These are phyloP conservation scores for Diabrotica undecimpunctata DNA, from an alignment of 1,140 invertebrate species.

Conservation along the genomic window DNA sequence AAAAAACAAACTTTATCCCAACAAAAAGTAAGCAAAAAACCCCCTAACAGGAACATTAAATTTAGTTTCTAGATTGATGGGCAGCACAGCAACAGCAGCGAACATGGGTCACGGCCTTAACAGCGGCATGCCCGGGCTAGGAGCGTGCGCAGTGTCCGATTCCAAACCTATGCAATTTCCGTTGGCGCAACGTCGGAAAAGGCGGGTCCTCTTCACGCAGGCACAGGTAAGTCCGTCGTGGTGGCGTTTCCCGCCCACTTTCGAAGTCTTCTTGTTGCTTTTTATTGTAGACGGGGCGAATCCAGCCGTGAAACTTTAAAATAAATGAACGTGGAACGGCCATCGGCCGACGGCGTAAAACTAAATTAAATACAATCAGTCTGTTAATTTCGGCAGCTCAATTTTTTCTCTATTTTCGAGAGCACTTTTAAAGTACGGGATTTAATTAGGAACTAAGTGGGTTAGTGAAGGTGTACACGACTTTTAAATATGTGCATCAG, in stretches of 20 bases:
- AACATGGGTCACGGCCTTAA: constrained; percentile 84
- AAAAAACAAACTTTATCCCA: neutral
- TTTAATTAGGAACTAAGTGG: no score
- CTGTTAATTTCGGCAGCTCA: no score
- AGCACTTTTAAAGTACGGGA: no score
- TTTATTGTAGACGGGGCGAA: neutral
- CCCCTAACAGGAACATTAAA: constrained; percentile 2
- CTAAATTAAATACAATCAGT: no score
- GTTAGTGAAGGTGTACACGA: no score
- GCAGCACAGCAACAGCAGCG: constrained; percentile 66
- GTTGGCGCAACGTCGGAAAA: constrained; percentile 84
- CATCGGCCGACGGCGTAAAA: neutral
- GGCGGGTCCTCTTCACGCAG: constrained; percentile 96
- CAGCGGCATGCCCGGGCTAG: constrained; percentile 72
- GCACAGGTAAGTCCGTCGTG: constrained; percentile 67
- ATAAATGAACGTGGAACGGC: neutral
- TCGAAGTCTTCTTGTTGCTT: neutral
- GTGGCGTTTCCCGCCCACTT: constrained; percentile 13
- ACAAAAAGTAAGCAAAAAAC: neutral
- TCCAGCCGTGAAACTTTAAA: neutral
- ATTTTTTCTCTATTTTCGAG: no score
- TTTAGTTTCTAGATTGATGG: constrained; percentile 85
- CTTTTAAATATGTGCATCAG: no score
- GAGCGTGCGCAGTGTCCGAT: constrained; percentile 72
- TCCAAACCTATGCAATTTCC: constrained; percentile 89